A percentile compares a stretch with the other conserved stretches of the same genome.
Conservation (phyloP, 2,113 vertebrate genomes). For the Chlorodrepanis virens region DNA sequence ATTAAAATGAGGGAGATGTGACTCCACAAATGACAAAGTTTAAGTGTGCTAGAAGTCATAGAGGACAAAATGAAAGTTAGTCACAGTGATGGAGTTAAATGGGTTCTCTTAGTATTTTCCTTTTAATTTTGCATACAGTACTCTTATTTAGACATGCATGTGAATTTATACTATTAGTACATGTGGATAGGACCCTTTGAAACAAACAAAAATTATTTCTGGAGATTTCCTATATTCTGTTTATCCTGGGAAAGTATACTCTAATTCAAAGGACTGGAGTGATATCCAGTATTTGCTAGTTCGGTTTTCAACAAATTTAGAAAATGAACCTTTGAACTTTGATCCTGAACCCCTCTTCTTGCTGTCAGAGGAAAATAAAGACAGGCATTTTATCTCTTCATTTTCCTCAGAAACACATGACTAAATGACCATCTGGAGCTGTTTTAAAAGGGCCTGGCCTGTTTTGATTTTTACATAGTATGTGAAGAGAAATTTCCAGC, state of each 20-base stretch:
- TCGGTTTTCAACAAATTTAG: not conserved
- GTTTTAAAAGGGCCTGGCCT: not conserved
- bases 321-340: not conserved
- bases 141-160: not conserved
- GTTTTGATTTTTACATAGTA: not conserved
- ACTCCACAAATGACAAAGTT: slow-evolving; percentile 81
- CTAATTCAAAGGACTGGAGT: not conserved
- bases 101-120: not conserved
- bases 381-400: not conserved
- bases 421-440: not conserved
- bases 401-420: not conserved
- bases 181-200: not conserved
- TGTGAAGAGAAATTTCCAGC: not conserved
- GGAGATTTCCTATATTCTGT: not conserved
- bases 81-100: not conserved
- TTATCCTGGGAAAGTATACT: not conserved
- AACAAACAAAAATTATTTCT: not conserved
- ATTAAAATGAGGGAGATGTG: slow-evolving; percentile 79
- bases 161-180: not conserved
- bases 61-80: slow-evolving; percentile 74
- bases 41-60: slow-evolving; percentile 76
- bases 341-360: not conserved
- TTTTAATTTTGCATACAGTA: not conserved
- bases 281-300: not conserved
- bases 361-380: not conserved